Evolutionary conservation across 2,888 invertebrate species (phyloP), one percentile per base, ranked within the genome.

Genomic region (Elegia similella): DNA sequence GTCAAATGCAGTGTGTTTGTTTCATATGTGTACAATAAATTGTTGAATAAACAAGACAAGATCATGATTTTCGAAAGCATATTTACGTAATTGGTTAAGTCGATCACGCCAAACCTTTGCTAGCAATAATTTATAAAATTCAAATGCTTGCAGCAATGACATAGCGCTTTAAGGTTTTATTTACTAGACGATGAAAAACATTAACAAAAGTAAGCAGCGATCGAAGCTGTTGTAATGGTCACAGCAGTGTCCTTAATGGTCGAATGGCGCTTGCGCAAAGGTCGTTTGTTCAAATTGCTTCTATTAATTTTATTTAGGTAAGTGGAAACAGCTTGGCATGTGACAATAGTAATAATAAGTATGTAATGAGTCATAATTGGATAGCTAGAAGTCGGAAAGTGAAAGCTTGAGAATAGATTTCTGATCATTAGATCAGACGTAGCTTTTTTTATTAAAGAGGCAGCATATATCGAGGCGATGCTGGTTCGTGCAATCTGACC

Each of bases 201-300:
- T 64, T 63, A 70, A 68, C 63, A 75, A 71, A 71, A 70, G 48
- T 70, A 66, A 66, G 66, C 66, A 76, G 64, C 69, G 70, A 70
- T 71, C 72, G 64, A 76, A 74, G 74, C 69, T 80, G 75, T 77
- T 76, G 76, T 75, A 78, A 80, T 76, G 71, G 71, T 73, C 73
- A 73, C 69, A 69, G 66, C 73, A 68, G 76, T 80, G 82, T 83
- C 84, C 81, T 83, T 82, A 83, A 84, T 83, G 86, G 74, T 80
- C 79, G 80, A 83, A 69, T 76, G 78, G 69, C 72, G 75, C 77
- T 83, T 80, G 78, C 76, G 80, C 77, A 84, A 85, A 86, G 86
- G 84, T 78, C 82, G 79, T 80, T 73, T 75, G 78, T 78, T 69
- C 76, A 77, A 83, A 80, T 75, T 73, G 72, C 72, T 66, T 76